Evolutionary conservation across 2,113 vertebrate genomes (phyloP), one percentile per base, ranked within the genome.

Genomic region (Poicephalus gulielmi): DNA sequence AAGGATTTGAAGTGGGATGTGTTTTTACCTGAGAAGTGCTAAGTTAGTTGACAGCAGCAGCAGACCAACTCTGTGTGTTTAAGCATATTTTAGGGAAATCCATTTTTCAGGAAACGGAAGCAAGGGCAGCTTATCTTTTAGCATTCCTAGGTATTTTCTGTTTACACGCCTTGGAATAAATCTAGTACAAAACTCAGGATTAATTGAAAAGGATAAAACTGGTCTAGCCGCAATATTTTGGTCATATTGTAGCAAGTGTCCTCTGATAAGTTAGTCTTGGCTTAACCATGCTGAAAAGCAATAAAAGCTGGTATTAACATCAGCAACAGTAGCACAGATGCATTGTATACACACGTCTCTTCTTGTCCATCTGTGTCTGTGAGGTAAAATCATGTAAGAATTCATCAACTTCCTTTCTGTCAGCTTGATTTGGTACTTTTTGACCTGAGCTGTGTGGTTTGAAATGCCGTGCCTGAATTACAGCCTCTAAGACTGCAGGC

Each of bases 351-450:
- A 53, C 19, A 18, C 28, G 67, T 86, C 70, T 88, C 23, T 85
- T 91, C 68, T 80, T 83, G 83, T 81, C 79, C 43, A 39, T 90
- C 71, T 94, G 43, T 80, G 53, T 75, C 84, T 59, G 15, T 89
- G 83, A 59, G 80, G 80, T 50, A 96, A 87, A 95, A 78, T 83
- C 68, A 66, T 52, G 52, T 87, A 95, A 94, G 74, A 93, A 95
- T 76, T 80, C 67, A 76, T 93, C 30, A 6, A 4, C 59, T 92
- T 90, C 59, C 66, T 93, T 93, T 90, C 86, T 82, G 57, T 68
- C 85, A 94, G 66, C 63, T 79, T 86, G 92, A 85, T 91, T 83
- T 95, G 93, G 79, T 92, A 80, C 66, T 96, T 95, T 93, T 82
- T 93, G 92, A 94, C 93, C 93, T 62, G 37, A 90, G 81, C 70